A percentile compares a stretch with the other conserved stretches of the same genome.
phyloP scores from a whole-genome alignment of 2,797 vertebrate genomes.

The Moxostoma hubbsi region DNA sequence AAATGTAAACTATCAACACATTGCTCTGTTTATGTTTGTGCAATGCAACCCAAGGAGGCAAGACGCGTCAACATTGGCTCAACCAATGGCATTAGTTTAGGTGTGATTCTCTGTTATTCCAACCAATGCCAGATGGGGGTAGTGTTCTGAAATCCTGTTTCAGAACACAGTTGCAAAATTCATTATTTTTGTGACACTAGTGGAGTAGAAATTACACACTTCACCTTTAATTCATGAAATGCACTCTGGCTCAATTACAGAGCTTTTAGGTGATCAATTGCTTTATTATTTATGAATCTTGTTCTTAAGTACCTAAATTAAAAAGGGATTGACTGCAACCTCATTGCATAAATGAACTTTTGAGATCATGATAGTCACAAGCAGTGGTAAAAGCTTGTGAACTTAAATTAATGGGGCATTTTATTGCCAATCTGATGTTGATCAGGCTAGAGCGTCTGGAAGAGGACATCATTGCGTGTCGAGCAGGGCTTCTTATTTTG shows the following conservation, averaged over 20 bases:
- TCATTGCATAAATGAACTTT: neutral
- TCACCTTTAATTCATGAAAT: neutral
- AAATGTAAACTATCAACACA: too few species aligned
- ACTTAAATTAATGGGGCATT: slow-evolving; percentile 20
- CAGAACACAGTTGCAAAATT: too few species aligned
- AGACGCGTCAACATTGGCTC: too few species aligned
- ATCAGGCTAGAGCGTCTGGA: slow-evolving; percentile 81
- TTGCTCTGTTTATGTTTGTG: too few species aligned
- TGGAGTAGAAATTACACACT: too few species aligned
- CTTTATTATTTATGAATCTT: too few species aligned
- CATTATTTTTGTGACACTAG: too few species aligned
- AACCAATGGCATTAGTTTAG: too few species aligned
- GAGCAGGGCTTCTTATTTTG: slow-evolving; percentile 79
- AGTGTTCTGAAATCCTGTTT: too few species aligned
- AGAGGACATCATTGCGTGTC: slow-evolving; percentile 84
- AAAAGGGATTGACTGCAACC: neutral
- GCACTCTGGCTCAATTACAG: neutral
- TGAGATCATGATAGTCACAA: neutral
- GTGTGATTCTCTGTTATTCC: too few species aligned
- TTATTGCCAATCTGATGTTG: slow-evolving; percentile 19
- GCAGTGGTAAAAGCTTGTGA: slow-evolving; percentile 14
- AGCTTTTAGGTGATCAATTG: neutral
- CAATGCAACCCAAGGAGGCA: too few species aligned
- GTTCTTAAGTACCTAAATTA: neutral
- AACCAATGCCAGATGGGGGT: too few species aligned